These are phyloP conservation scores for Molanna angustata DNA, from an alignment of 2,888 invertebrate species.

Conservation along the genomic window DNA sequence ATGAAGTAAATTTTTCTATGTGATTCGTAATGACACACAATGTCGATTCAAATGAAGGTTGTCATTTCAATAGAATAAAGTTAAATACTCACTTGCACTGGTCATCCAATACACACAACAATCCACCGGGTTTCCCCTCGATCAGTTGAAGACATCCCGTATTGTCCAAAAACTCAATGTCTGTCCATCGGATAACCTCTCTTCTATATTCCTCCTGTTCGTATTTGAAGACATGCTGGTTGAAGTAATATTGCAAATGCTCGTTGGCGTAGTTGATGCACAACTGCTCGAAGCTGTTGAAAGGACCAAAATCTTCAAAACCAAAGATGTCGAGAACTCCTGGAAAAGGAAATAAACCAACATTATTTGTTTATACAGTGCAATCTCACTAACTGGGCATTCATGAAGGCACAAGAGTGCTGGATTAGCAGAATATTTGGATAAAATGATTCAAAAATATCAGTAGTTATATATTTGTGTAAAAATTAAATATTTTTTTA, in stretches of 20 bases:
- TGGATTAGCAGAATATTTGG: too few species aligned
- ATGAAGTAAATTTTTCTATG: too few species aligned
- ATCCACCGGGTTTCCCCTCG: slow-evolving; percentile 85
- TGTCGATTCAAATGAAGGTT: background rate
- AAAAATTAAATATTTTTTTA: too few species aligned
- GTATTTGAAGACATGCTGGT: slow-evolving; percentile 97
- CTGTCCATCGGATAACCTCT: slow-evolving; percentile 93
- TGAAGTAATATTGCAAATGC: slow-evolving; percentile 95
- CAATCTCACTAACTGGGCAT: too few species aligned
- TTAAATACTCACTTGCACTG: slow-evolving; percentile 88
- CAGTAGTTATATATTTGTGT: too few species aligned
- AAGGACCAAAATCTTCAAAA: slow-evolving; percentile 90
- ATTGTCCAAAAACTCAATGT: slow-evolving; percentile 95
- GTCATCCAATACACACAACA: slow-evolving; percentile 89
- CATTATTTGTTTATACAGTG: too few species aligned
- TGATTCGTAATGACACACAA: background rate
- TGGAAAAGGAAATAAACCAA: too few species aligned
- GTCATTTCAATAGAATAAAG: background rate
- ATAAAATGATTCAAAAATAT: too few species aligned
- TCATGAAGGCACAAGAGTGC: too few species aligned
- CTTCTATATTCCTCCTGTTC: slow-evolving; percentile 94
- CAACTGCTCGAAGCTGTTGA: slow-evolving; percentile 92
- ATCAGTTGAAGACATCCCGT: slow-evolving; percentile 91
- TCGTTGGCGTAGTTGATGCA: slow-evolving; percentile 98
- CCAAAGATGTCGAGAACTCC: slow-evolving; percentile 96